Base-by-base conservation (phyloP, 2,888 invertebrate species). In the Phytoseiulus persimilis region DNA sequence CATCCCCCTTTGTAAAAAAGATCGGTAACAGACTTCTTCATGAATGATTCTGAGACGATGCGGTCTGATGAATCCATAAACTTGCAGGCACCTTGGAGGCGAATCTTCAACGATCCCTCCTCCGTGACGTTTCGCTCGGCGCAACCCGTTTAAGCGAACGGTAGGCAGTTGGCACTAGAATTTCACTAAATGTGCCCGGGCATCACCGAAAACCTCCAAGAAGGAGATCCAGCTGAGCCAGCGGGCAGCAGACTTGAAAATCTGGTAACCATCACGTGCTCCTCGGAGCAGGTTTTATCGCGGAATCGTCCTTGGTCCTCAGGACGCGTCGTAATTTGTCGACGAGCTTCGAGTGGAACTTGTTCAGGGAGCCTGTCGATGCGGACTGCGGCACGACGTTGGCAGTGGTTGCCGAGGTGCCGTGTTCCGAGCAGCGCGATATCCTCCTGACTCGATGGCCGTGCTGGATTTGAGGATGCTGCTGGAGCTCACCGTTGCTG, bases 271-370 rank as follows among this genome's bases (percentile, higher is more conserved):
- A 87, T 87, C 87, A 87, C 87, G 87, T 32, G 65, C 65, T 65
- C 65, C 65, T 87, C 87, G 87, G 32, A 6, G 87, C 33, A 32
- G 32, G 32, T 45, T 87, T 87, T 31, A 87, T 11, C n/a, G 87
- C 90, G 39, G 83, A 46, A 65, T 91, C 90, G 91, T 94, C 94
- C 90, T 93, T 94, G 91, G 93, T 94, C 91, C 95, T 94, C 92
- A 96, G 93, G 91, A 95, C 95, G 91, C 95, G 94, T 93, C 95
- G 95, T 93, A 96, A 93, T 93, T 95, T 95, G 93, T 96, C 95
- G 93, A 96, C 95, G 92, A 96, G 94, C 92, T 95, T 94, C 93
- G 94, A 95, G 94, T 96, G 96, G 93, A 96, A 96, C 93, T 96
- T 96, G 93, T 95, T 95, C 91, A 95, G 93, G 91, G 95, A 94